phyloP scores from a whole-genome alignment of 2,888 invertebrate species.

The Orthosia cruda region DNA sequence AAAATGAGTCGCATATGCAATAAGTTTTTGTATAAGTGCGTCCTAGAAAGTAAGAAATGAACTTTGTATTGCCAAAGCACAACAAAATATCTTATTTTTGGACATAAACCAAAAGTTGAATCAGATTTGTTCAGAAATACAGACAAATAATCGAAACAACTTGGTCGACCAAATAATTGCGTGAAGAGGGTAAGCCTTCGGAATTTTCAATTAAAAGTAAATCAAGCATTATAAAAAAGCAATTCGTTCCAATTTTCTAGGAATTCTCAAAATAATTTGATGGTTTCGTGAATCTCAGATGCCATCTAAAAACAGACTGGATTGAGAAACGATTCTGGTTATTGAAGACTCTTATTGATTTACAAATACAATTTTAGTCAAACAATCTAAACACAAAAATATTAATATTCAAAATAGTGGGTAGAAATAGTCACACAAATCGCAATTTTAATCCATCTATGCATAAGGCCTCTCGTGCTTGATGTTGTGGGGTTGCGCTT shows the following conservation, averaged over 20 bases:
- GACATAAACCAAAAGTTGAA: too few relatives aligned
- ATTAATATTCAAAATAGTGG: background rate
- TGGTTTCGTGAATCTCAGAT: slow-evolving; percentile 21
- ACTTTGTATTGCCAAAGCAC: background rate
- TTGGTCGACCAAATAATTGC: background rate
- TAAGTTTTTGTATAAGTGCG: background rate
- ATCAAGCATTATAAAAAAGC: slow-evolving; percentile 30
- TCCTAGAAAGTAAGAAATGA: background rate
- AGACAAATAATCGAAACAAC: background rate
- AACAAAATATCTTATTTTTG: too few relatives aligned
- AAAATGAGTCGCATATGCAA: too few relatives aligned
- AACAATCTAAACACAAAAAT: background rate
- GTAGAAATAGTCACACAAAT: too few relatives aligned
- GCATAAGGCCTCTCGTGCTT: too few relatives aligned
- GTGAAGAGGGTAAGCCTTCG: slow-evolving; percentile 24
- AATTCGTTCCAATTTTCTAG: slow-evolving; percentile 35
- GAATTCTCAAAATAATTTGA: slow-evolving; percentile 37
- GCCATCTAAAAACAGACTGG: background rate
- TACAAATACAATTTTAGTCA: background rate
- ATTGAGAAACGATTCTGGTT: background rate
- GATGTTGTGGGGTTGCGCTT: too few relatives aligned
- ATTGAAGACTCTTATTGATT: background rate
- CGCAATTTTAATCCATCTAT: too few relatives aligned
- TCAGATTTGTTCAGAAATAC: background rate
- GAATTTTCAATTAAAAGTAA: slow-evolving; percentile 22